Conservation (phyloP, 1,140 invertebrate genomes). For the Chelonus insularis region DNA sequence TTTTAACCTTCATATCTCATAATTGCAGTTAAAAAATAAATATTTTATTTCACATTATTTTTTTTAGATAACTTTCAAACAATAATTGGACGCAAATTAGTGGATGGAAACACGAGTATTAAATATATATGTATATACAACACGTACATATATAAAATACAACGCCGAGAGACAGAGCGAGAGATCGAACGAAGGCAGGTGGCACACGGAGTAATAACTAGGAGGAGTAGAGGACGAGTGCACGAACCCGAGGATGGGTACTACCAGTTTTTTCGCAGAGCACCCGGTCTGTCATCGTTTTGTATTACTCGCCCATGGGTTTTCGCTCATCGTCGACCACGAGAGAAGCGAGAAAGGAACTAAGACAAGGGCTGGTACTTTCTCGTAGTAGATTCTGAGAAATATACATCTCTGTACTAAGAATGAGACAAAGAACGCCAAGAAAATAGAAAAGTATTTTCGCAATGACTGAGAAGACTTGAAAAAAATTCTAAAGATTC, state of each 20-base stretch:
- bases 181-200: slow-evolving; percentile 10
- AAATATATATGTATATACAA: no score
- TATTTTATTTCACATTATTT: no score
- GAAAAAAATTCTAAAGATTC: no score
- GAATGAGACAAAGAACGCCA: slow-evolving; percentile 1
- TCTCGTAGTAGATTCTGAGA: not conserved
- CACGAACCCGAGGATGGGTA: slow-evolving; percentile 20
- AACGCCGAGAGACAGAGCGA: not conserved
- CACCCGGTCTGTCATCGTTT: slow-evolving; percentile 19
- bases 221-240: not conserved
- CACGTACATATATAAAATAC: no score
- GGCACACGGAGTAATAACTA: slow-evolving; percentile 19
- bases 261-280: slow-evolving; percentile 23
- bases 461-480: not conserved
- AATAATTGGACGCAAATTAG: no score
- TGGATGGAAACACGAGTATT: no score
- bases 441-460: not conserved
- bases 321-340: slow-evolving; percentile 15
- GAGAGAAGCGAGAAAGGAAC: slow-evolving; percentile 17
- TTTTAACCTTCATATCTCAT: no score
- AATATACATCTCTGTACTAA: not conserved
- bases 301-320: slow-evolving; percentile 18
- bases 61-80: no score
- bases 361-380: not conserved
- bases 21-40: no score